Conservation (phyloP, 2,797 vertebrate genomes). For the Dermochelys coriacea region DNA sequence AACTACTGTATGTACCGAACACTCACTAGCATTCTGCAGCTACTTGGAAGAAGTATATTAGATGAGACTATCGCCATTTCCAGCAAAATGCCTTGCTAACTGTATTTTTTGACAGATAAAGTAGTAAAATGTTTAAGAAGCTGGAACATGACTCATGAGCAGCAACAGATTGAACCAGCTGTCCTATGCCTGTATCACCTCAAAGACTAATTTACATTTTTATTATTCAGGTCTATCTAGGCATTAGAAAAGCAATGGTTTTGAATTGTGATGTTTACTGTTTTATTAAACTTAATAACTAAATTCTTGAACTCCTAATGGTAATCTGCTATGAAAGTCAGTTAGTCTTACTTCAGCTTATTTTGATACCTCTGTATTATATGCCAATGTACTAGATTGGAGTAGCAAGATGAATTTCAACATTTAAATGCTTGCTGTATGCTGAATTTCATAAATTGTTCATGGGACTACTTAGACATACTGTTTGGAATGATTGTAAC, state of each 20-base stretch:
- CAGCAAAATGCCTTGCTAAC: slow-evolving; percentile 49
- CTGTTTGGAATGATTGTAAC: slow-evolving; percentile 1
- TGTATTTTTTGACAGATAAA: slow-evolving; percentile 56
- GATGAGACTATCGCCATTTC: slow-evolving; percentile 49
- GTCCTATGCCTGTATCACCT: slow-evolving; percentile 51
- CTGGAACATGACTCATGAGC: slow-evolving; percentile 60
- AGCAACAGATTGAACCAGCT: slow-evolving; percentile 49
- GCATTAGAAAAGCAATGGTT: slow-evolving; percentile 39
- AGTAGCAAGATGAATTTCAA: slow-evolving; percentile 9
- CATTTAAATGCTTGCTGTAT: slow-evolving; percentile 27
- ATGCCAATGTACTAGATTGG: slow-evolving; percentile 4
- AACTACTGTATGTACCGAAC: slow-evolving; percentile 42
- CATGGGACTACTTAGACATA: neutral
- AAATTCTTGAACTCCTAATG: neutral
- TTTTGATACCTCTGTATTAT: slow-evolving; percentile 14
- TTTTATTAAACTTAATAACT: slow-evolving; percentile 22
- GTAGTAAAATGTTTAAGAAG: slow-evolving; percentile 65
- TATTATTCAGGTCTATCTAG: slow-evolving; percentile 26
- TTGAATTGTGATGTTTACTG: slow-evolving; percentile 30
- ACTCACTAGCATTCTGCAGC: slow-evolving; percentile 16
- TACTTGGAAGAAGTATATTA: slow-evolving; percentile 29
- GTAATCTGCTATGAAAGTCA: slow-evolving; percentile 1
- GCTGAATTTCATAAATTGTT: slow-evolving; percentile 1
- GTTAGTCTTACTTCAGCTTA: slow-evolving; percentile 29
- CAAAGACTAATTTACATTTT: slow-evolving; percentile 11